Percentiles rank a stretch among this genome's conserved stretches.
Evolutionary conservation across 2,888 invertebrate species (phyloP).

Genomic region (Epirrhoe alternata): DNA sequence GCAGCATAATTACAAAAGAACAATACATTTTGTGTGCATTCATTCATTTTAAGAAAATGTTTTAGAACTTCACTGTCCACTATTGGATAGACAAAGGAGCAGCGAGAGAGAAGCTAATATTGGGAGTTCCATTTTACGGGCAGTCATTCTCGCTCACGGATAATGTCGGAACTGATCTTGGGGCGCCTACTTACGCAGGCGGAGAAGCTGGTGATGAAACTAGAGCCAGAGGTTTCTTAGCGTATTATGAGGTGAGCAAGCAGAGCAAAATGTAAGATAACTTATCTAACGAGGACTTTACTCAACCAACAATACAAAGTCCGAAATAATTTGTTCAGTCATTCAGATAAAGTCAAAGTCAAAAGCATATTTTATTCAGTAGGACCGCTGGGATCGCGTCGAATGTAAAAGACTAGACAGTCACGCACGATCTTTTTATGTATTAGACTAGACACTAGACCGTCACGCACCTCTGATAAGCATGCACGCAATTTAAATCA

Average conservation of each 20-base stretch:
- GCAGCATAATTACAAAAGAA: too few species aligned
- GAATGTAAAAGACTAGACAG: too few species aligned
- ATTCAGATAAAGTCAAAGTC: too few species aligned
- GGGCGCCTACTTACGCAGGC: conserved; percentile 92
- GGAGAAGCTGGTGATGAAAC: conserved; percentile 96
- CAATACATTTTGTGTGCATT: too few species aligned
- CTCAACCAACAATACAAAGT: not conserved
- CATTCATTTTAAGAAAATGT: not conserved
- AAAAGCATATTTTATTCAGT: too few species aligned
- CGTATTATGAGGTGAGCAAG: conserved; percentile 92
- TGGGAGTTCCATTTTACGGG: conserved; percentile 96
- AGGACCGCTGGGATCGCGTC: too few species aligned
- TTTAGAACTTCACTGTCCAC: conserved; percentile 93
- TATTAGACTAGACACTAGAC: too few species aligned
- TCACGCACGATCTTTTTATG: too few species aligned
- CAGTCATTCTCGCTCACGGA: conserved; percentile 94
- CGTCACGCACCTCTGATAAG: not conserved
- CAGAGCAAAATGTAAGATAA: too few species aligned
- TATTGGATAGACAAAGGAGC: conserved; percentile 95
- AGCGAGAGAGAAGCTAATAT: conserved; percentile 89
- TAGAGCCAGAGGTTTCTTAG: conserved; percentile 93
- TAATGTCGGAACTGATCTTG: conserved; percentile 86
- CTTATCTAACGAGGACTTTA: too few species aligned
- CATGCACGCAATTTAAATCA: not conserved
- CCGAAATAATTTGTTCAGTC: not conserved